Base-by-base conservation (phyloP, 1,140 invertebrate genomes). In the Drosophila biarmipes region DNA sequence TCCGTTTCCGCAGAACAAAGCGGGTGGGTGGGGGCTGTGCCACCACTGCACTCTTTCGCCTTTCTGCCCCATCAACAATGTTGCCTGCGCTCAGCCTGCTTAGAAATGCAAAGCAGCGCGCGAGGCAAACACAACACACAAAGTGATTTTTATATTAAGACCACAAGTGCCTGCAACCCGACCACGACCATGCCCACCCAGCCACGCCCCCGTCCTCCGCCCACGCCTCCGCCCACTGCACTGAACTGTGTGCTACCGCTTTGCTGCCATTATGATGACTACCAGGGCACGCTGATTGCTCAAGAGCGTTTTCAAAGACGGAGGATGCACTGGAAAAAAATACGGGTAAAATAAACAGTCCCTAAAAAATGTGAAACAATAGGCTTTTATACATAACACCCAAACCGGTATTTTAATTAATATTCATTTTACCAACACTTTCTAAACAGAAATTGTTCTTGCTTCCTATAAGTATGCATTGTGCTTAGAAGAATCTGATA, bases 131-230 rank as follows among this genome's bases (percentile, higher is more conserved):
- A 76, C 82, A 86, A 87, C 82, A 87, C 84, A 89, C 84, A 89
- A 89, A 89, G 84, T 89, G 84, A 89, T 89, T 89, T 89, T 89
- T 89, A 89, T 89, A 89, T 89, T 89, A 89, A 89, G 84, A 84
- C 84, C 85, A 79, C 84, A 89, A 89, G 84, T 89, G 79, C 76
- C 77, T 80, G 67, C 56, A 64, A 38, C 61, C 59, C 43, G 66
- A 72, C 69, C 63, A 68, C 62, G 64, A 35, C 73, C 73, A 51
- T n/a, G 27, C 37, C 49, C 37, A 24, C 53, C 27, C 27, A 27
- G 45, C 37, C 48, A 31, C 49, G 40, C 34, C 35, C 35, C 35
- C 35, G 14, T 37, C 34, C 35, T 2, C 35, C 35, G 8, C 12
- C 10, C 10, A 45, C 55, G 12, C 6, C 40, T 19, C 4, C 45